A percentile compares a stretch with the other conserved stretches of the same genome.
These are phyloP conservation scores for Crotophaga sulcirostris DNA, from an alignment of 2,113 vertebrate species.

Conservation along the genomic window DNA sequence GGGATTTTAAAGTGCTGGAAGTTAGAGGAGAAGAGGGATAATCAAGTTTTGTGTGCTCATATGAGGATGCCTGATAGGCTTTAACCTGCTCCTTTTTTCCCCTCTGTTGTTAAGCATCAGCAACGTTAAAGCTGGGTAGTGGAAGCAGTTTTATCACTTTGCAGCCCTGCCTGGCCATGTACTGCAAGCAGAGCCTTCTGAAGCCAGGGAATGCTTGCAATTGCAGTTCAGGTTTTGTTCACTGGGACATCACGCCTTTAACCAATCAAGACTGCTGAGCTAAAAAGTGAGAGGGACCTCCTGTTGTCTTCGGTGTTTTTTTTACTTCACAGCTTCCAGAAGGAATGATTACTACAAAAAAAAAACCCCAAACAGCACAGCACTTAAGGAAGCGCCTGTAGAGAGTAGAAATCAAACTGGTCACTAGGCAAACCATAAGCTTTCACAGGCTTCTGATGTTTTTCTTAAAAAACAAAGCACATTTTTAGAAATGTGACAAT, in stretches of 20 bases:
- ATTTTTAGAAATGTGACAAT: neutral
- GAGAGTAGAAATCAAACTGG: constrained; percentile 46
- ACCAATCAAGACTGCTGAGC: constrained; percentile 49
- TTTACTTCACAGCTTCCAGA: constrained; percentile 69
- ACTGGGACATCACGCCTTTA: constrained; percentile 55
- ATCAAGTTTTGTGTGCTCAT: neutral
- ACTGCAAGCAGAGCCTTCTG: constrained; percentile 54
- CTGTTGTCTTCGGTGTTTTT: constrained; percentile 50
- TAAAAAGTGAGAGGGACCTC: constrained; percentile 69
- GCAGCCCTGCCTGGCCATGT: constrained; percentile 69
- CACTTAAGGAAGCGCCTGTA: constrained; percentile 38
- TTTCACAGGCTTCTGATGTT: neutral
- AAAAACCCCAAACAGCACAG: neutral
- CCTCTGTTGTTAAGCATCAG: neutral
- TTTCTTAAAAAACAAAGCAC: neutral
- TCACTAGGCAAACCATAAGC: neutral
- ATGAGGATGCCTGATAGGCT: neutral
- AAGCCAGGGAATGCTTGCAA: constrained; percentile 63
- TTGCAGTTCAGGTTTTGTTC: constrained; percentile 64
- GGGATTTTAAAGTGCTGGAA: neutral
- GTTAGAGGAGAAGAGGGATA: neutral
- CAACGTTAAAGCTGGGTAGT: constrained; percentile 55
- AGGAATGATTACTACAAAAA: constrained; percentile 59
- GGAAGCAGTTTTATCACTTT: constrained; percentile 82
- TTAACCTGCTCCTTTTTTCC: neutral